Evolutionary conservation across 2,888 invertebrate species (phyloP).

Genomic region (Protodeltote pygarga): DNA sequence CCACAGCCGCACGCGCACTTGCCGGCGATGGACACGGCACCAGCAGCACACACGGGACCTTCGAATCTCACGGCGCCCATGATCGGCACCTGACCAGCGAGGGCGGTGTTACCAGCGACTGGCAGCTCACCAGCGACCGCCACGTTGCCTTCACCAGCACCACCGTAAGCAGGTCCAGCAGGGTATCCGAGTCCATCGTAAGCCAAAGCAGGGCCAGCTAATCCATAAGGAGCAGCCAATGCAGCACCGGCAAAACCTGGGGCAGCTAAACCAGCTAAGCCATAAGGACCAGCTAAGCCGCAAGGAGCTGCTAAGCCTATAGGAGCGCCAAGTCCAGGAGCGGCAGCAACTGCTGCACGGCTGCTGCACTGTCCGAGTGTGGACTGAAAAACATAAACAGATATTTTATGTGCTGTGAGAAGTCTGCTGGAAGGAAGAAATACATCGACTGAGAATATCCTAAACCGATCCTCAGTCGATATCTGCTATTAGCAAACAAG

Average conservation of each 20-base stretch:
- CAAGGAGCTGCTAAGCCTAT: neutral
- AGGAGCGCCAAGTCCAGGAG: constrained; percentile 11
- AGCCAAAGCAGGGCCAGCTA: constrained; percentile 7
- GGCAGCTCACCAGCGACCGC: constrained; percentile 54
- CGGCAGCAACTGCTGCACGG: neutral
- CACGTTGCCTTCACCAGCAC: constrained; percentile 52
- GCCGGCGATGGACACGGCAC: constrained; percentile 52
- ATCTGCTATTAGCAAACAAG: too few species aligned
- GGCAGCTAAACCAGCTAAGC: too few species aligned
- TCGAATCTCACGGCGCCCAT: constrained; percentile 49
- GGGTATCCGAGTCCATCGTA: constrained; percentile 1
- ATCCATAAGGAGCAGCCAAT: neutral
- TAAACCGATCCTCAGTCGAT: too few species aligned
- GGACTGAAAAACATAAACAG: too few species aligned
- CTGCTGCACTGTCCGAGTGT: constrained; percentile 8
- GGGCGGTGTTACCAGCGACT: constrained; percentile 51
- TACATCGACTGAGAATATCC: too few species aligned
- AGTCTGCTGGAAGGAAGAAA: too few species aligned
- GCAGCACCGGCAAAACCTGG: too few species aligned
- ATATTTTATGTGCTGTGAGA: too few species aligned
- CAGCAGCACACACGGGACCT: constrained; percentile 54
- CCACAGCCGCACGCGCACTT: constrained; percentile 36
- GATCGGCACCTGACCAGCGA: constrained; percentile 57
- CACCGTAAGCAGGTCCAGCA: constrained; percentile 40
- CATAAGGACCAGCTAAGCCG: too few species aligned